Evolutionary conservation across 2,888 invertebrate species (phyloP), one percentile per base, ranked within the genome.

Genomic region (Cosmia pyralina): DNA sequence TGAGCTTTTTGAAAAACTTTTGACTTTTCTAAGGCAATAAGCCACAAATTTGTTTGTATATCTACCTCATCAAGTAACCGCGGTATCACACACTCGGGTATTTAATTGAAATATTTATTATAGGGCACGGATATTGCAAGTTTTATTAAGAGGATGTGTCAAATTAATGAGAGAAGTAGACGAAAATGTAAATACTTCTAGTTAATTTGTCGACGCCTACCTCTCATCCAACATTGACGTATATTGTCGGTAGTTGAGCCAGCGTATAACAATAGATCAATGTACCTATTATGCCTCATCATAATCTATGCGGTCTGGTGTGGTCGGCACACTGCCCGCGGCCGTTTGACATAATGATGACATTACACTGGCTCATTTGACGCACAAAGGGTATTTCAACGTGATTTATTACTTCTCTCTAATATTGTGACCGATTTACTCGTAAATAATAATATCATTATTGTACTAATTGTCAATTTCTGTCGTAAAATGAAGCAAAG

Each of bases 321-420:
- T 17, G 46, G 52, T 34, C 34, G 44, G 44, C 15, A 17, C 7
- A 6, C 5, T 15, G 67, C 70, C 76, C 17, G 59, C 57, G 76
- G 82, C 79, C 60, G 46, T 46, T 66, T 52, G 64, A 73, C 83
- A 76, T 86, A 82, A 84, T 79, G 74, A 85, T 77, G 81, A 72
- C 77, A 63, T 77, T 69, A 77, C 65, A 69, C 68, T 48, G 63
- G 63, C 77, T 72, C 62, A 77, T 86, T 84, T 83, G 81, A 75
- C 69, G 57, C 46, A 65, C 63, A 60, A 70, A 62, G 57, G 48
- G 58, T 13, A 63, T 71, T 69, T 59, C 28, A 72, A 76, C 34
- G 64, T 74, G 69, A 85, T 83, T 85, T 83, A 34, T 72, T 57
- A 17, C 38, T 34, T 52, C 34, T 72, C 28, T 72, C 15, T 57